Evolutionary conservation across 1,140 invertebrate genomes (phyloP), one percentile per base, ranked within the genome.

Genomic region (Reticulitermes speratus): DNA sequence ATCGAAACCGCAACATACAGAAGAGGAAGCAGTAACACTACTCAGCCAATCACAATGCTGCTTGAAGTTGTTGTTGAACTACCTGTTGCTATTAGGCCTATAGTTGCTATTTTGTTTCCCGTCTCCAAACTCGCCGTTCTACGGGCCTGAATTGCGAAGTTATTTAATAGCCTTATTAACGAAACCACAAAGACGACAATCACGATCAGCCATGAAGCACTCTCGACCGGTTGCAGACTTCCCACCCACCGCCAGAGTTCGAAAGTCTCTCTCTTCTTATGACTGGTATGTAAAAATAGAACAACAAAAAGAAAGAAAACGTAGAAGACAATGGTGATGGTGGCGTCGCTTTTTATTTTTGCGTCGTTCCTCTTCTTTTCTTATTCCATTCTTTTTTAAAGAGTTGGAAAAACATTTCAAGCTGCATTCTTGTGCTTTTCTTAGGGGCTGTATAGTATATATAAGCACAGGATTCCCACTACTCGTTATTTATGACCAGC

Each of bases 391-490:
- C 83, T 84, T 84, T 52, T 84, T 84, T 84, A 84, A 84, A 84
- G 83, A 84, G 83, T 84, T 84, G 83, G 83, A 52, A 84, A 84
- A 84, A 84, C 83, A 84, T 84, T 84, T 84, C 83, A 84, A 44
- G 83, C 83, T 25, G 44, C 83, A 84, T 84, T 84, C 83, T 84
- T 84, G 83, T 84, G 48, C n/a, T 75, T 25, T 84, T 84, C 83
- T 52, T 84, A 45, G 83, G 83, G 83, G 44, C 83, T 44, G 44
- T 84, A 30, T 75, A 75, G 65, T 75, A 8, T 75, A 52, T 84
- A 45, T 84, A 84, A 25, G 32, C 83, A 11, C 6, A 52, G 83
- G 32, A 84, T 52, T 84, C 83, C 44, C 83, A 84, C 44, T 84
- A 52, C 83, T 45, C 32, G 83, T 84, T 84, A 84, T 84, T 84